These are phyloP conservation scores for Tachystola acroxantha DNA, from an alignment of 2,888 invertebrate species.

Conservation along the genomic window DNA sequence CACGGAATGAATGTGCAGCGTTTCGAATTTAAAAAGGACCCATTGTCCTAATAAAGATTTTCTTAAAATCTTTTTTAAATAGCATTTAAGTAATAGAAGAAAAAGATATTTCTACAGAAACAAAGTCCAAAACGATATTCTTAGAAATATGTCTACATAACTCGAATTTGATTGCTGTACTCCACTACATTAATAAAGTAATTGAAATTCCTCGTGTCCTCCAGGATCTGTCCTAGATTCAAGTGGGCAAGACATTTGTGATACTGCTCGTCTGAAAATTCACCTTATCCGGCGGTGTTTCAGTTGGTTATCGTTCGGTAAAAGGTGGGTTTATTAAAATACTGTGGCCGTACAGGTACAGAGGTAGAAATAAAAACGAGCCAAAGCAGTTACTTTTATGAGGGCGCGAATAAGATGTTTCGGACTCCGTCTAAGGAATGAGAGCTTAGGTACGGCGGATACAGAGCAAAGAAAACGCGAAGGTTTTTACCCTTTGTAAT, in stretches of 20 bases:
- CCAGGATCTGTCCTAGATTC: conserved; percentile 68
- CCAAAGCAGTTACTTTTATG: conserved; percentile 78
- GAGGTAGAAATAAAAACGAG: conserved; percentile 76
- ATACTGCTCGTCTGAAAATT: conserved; percentile 21
- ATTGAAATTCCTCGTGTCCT: conserved; percentile 75
- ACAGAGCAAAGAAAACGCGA: conserved; percentile 22
- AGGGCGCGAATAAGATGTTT: conserved; percentile 79
- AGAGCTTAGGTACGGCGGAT: conserved; percentile 33
- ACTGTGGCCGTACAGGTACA: conserved; percentile 76
- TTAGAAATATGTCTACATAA: conserved; percentile 4
- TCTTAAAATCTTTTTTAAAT: no score
- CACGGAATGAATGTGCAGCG: no score
- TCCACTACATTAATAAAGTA: conserved; percentile 64
- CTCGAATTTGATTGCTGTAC: conserved; percentile 8
- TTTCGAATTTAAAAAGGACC: no score
- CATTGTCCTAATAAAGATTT: no score
- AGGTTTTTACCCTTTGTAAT: no score
- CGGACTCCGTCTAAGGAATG: conserved; percentile 74
- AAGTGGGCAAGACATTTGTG: conserved; percentile 65
- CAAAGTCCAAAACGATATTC: conserved; percentile 3
- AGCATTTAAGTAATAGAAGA: no score
- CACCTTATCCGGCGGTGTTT: conserved; percentile 24
- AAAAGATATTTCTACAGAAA: no score
- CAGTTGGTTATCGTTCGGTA: conserved; percentile 29
- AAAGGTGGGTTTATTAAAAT: conserved; percentile 69